Evolutionary conservation across 2,888 invertebrate species (phyloP), one percentile per base, ranked within the genome.

Genomic region (Abrostola tripartita): DNA sequence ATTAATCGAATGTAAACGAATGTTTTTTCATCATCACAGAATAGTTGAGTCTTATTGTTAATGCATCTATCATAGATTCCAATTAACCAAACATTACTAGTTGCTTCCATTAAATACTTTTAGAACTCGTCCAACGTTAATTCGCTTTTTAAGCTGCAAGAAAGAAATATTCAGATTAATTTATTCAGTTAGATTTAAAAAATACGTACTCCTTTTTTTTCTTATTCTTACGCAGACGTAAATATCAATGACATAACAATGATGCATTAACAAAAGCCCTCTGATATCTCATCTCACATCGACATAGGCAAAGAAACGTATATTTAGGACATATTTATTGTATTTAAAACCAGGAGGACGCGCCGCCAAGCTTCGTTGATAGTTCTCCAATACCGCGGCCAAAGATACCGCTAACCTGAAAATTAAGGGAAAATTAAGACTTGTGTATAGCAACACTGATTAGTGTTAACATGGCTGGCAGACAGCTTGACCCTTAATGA

Each of bases 341-440:
- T 83, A 76, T 75, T 79, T 72, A 98, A 95, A 98, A 98, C 98
- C 98, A 98, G 91, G 97, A 97, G 64, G 96, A 95, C 75, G 97
- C 97, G 79, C 97, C 97, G 74, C 98, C 98, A 77, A 98, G 96
- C 93, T 98, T 98, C 82, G 97, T 97, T 86, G 98, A 97, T 85
- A 98, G 95, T 86, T 98, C 98, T 77, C 98, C 98, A 83, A 98
- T 97, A 78, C 98, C 97, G 88, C 98, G 98, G 58, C 98, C 98
- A 83, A 98, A 97, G 90, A 98, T 97, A 92, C 97, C 98, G 81
- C 98, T 98, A 84, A 98, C 97, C 93, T 97, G 95, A 38, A 85
- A 85, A 79, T 38, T 35, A 8, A 11, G 37, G 52, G 12, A 2
- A 62, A 8, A 10, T 40, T 68, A 69, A 71, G 64, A 24, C 24